These are phyloP conservation scores for Phyllopteryx taeniolatus DNA, from an alignment of 2,113 vertebrate species.

Conservation along the genomic window DNA sequence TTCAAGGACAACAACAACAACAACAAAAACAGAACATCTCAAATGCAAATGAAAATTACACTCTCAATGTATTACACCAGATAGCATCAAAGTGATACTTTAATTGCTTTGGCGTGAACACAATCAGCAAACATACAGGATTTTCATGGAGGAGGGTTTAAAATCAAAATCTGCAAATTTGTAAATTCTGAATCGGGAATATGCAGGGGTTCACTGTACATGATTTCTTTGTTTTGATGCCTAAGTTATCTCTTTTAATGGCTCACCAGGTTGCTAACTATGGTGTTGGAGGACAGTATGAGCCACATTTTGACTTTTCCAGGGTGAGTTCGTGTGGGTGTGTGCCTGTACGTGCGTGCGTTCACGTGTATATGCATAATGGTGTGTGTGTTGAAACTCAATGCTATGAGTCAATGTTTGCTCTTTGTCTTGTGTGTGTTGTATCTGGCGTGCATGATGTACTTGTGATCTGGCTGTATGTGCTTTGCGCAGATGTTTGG, in stretches of 20 bases:
- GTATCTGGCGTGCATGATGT: neutral
- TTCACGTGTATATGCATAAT: neutral
- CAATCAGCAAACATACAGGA: no score
- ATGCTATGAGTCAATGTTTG: neutral
- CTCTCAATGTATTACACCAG: no score
- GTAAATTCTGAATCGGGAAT: no score
- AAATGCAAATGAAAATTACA: no score
- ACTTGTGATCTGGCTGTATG: neutral
- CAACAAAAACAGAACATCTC: no score
- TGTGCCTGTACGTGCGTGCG: no score
- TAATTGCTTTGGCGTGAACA: no score
- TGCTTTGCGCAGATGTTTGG: neutral
- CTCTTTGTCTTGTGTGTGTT: neutral
- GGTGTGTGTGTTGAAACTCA: neutral
- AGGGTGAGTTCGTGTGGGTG: slow-evolving; percentile 80
- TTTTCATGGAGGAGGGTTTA: no score
- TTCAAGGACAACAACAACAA: no score
- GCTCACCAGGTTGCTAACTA: slow-evolving; percentile 90
- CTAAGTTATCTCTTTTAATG: slow-evolving; percentile 10
- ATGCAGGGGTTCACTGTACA: neutral
- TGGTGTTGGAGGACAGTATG: slow-evolving; percentile 96
- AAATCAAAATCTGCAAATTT: neutral
- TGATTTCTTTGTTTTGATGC: neutral
- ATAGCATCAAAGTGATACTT: no score
- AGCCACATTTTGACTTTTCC: slow-evolving; percentile 97